Base-by-base conservation (phyloP, 2,888 invertebrate species). In the Branchipolynoe longqiensis region DNA sequence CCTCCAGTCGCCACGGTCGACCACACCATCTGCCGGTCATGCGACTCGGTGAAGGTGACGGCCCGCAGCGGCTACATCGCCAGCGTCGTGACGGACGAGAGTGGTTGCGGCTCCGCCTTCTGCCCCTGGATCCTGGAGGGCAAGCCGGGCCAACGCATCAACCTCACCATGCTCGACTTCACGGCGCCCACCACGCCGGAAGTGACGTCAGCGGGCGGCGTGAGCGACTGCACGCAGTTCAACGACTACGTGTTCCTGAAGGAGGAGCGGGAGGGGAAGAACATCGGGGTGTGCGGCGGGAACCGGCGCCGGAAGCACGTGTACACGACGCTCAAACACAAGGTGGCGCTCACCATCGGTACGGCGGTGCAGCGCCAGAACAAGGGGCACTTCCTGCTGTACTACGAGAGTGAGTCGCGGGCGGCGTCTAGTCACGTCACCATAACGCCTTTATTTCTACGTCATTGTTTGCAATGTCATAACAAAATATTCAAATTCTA, bases 41-140 rank as follows among this genome's bases (percentile, higher is more conserved):
- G 84, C 54, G 84, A 84, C 73, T 84, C 84, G 38, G 73, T 84
- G 28, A 84, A 84, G 33, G 62, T 84, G 48, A 84, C 84, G 14
- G 48, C 64, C 4, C 69, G 33, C 14, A 40, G 48, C 64, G 84
- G 84, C 28, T 84, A 69, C 54, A 84, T 84, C 69, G 69, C 69
- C 64, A 84, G 84, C 54, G 84, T 84, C 28, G 73, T 84, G 22
- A 84, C 84, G 31, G 64, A 84, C 48, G 73, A 69, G 54, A 69
- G 62, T 22, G 69, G 69, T 1, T 84, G 84, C 36, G 84, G 84
- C 22, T 48, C 41, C 25, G 84, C 64, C 64, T 62, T 59, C 69
- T 84, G 84, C 33, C 84, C 84, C 14, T 84, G 84, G 84, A 84
- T 84, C 62, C 36, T 84, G 38, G 84, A 84, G 69, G 84, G 69